These are phyloP conservation scores for Gadus macrocephalus DNA, from an alignment of 2,113 vertebrate genomes.

Conservation along the genomic window DNA sequence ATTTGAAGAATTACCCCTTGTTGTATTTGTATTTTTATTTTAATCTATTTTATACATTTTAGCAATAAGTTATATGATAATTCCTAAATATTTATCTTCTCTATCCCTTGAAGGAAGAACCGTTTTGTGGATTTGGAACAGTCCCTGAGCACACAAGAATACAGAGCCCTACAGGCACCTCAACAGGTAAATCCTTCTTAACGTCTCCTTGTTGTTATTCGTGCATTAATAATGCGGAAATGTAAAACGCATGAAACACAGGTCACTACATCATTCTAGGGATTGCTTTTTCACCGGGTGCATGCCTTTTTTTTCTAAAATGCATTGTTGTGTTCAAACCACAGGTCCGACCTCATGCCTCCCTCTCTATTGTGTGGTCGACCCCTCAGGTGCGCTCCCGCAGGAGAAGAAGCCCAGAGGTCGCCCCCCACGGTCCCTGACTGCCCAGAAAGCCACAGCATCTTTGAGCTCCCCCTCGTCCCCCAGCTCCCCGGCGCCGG, in stretches of 20 bases:
- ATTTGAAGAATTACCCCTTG: background rate
- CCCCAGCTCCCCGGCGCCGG: constrained; percentile 61
- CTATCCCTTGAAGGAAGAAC: constrained; percentile 82
- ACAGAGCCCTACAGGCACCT: constrained; percentile 78
- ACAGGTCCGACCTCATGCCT: background rate
- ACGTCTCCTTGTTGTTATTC: background rate
- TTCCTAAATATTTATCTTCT: background rate
- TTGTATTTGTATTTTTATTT: background rate
- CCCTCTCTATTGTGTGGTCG: constrained; percentile 9
- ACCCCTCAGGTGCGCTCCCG: constrained; percentile 36
- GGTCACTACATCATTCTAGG: too few species aligned
- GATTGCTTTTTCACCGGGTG: too few species aligned
- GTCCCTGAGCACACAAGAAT: constrained; percentile 86
- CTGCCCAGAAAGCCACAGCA: constrained; percentile 58
- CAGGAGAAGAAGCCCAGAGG: constrained; percentile 77
- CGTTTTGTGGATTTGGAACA: constrained; percentile 90
- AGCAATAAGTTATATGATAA: background rate
- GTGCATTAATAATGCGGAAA: too few species aligned
- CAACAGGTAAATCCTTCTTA: constrained; percentile 73
- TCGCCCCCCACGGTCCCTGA: constrained; percentile 67
- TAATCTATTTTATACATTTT: background rate
- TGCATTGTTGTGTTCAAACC: too few species aligned
- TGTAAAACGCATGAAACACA: too few species aligned
- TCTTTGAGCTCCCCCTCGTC: constrained; percentile 44
- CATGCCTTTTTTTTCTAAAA: too few species aligned